Percentiles rank a stretch among this genome's conserved stretches.
phyloP scores from a whole-genome alignment of 2,113 vertebrate genomes.

The Aptenodytes patagonicus region DNA sequence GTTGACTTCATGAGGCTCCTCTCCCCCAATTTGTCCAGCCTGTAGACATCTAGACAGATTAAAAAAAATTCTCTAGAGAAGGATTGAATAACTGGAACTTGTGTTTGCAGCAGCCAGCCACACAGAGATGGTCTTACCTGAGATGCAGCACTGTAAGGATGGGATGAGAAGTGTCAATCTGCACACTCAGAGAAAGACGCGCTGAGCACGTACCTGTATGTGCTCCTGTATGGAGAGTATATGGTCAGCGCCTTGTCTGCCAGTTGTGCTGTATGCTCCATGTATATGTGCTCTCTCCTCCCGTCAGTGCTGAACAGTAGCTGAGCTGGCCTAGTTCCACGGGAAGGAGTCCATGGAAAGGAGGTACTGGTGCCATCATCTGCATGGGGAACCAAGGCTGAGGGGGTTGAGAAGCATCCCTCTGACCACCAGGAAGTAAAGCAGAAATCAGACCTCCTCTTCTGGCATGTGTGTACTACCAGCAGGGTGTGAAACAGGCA shows the following conservation, averaged over 20 bases:
- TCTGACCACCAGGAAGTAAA: too few relatives aligned
- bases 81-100: background rate
- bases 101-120: background rate
- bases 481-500: background rate
- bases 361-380: background rate
- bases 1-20: background rate
- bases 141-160: background rate
- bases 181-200: background rate
- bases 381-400: too few relatives aligned
- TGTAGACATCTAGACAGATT: background rate
- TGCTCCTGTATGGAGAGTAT: background rate
- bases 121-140: background rate
- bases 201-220: rapidly evolving
- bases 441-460: background rate
- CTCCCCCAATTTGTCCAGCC: background rate
- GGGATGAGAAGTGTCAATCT: rapidly evolving
- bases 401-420: rapidly evolving
- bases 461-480: background rate
- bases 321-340: rapidly evolving
- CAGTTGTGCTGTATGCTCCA: rapidly evolving
- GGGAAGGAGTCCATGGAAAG: background rate
- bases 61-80: background rate
- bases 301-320: too few relatives aligned
- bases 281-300: background rate
- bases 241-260: rapidly evolving